Base-by-base conservation (phyloP, 2,113 vertebrate species). In the Corythornis madagascariensis region DNA sequence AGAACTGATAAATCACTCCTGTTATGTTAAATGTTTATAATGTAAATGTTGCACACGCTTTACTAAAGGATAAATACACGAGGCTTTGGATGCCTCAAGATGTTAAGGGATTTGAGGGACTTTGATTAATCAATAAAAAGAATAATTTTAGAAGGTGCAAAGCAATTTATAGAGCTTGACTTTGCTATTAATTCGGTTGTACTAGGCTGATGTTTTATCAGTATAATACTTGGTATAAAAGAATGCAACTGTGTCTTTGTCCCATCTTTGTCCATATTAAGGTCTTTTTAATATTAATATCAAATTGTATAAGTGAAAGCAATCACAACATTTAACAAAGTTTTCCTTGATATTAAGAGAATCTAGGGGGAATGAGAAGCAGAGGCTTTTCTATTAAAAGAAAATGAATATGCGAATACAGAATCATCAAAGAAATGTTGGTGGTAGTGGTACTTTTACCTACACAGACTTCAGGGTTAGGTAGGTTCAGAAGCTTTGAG, bases 101-200 rank as follows among this genome's bases (percentile, higher is more conserved):
- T 25, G 35, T 72, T 65, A 59, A 84, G 43, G 72, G 38, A 40
- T 65, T 61, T 55, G 35, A 81, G 25, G 25, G 76, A 66, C 38
- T 81, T 93, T 57, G 67, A 75, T 93, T 91, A 90, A 86, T 95
- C 92, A 86, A 42, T 79, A 59, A 85, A 89, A 95, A 47, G 21
- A 77, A 77, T 60, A 71, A 93, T 89, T 87, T 85, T 78, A 57
- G 45, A 35, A 91, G 55, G 7, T 63, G 56, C 16, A 63, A 73
- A 71, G 25, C 33, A 42, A 73, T 90, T 89, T 78, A 48, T 73
- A 18, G 13, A 80, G 8, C 52, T 89, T 86, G 78, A 53, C 28
- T 86, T 91, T 61, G 45, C 26, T 86, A 45, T 43, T 92, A 59
- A 75, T 71, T 74, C 4, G 1, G 6, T 53, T 47, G 19, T 33